These are phyloP conservation scores for Dioctria rufipes DNA, from an alignment of 2,888 invertebrate genomes.

Conservation along the genomic window DNA sequence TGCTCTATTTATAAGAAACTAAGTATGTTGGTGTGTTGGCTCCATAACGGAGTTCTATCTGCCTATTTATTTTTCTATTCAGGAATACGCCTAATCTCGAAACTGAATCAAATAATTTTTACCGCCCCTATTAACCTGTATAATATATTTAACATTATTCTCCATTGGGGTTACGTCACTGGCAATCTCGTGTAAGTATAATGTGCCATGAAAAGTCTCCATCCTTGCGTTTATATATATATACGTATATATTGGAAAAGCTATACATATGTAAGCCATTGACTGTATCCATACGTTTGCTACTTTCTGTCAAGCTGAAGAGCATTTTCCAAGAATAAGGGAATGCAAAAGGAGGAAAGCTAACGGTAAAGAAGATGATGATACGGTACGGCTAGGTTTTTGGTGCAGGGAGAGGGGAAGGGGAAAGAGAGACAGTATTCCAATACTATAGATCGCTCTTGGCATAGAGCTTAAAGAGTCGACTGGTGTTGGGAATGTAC, in stretches of 20 bases:
- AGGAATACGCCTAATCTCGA: no score
- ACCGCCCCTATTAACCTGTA: no score
- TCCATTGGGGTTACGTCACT: constrained; percentile 52
- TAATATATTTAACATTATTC: not conserved
- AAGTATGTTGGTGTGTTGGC: no score
- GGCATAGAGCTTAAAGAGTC: constrained; percentile 44
- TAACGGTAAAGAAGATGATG: constrained; percentile 37
- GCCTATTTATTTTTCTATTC: no score
- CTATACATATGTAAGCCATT: constrained; percentile 15
- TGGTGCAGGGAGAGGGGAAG: constrained; percentile 5
- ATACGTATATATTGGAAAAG: constrained; percentile 33
- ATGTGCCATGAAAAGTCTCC: constrained; percentile 19
- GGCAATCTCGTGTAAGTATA: constrained; percentile 44
- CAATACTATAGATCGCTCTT: constrained; percentile 19
- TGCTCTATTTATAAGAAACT: no score
- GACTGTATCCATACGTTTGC: constrained; percentile 38
- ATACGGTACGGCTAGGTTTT: constrained; percentile 17
- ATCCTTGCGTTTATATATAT: constrained; percentile 2
- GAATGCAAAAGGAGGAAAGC: constrained; percentile 36
- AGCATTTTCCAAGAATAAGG: constrained; percentile 36
- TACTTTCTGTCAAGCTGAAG: constrained; percentile 49
- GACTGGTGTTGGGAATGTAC: constrained; percentile 49
- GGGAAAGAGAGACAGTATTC: constrained; percentile 20
- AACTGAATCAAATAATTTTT: no score
- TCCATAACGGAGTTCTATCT: no score